phyloP scores from a whole-genome alignment of 2,797 vertebrate genomes.

The Malurus leucopterus region DNA sequence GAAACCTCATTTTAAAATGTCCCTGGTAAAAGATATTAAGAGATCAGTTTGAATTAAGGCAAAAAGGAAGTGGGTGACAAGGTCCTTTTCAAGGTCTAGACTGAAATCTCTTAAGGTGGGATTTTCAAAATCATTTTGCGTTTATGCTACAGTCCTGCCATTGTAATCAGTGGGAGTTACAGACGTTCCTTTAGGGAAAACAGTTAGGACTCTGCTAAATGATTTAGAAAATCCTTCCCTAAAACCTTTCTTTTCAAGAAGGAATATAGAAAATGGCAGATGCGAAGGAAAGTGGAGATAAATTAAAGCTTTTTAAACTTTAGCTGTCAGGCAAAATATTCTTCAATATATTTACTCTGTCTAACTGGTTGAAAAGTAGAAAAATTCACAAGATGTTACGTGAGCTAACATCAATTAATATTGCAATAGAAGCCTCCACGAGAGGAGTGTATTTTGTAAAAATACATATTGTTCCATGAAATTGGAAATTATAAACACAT shows the following conservation, averaged over 20 bases:
- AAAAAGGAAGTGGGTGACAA: conserved; percentile 15
- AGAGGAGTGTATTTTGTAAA: neutral
- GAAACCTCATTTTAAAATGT: neutral
- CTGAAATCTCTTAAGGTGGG: neutral
- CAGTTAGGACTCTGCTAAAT: neutral
- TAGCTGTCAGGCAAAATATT: neutral
- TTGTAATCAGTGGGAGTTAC: conserved; percentile 8
- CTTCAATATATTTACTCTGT: neutral
- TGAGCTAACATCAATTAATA: neutral
- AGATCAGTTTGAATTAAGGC: conserved; percentile 16
- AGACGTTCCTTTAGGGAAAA: conserved; percentile 18
- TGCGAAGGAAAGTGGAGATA: neutral
- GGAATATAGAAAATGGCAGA: conserved; percentile 10
- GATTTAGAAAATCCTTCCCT: neutral
- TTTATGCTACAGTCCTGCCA: neutral
- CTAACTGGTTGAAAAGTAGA: neutral
- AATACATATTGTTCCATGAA: neutral
- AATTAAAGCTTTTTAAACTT: conserved; percentile 3
- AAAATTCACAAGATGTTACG: neutral
- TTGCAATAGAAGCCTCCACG: neutral
- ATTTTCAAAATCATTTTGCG: conserved; percentile 12
- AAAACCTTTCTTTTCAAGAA: neutral
- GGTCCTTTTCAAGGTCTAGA: neutral
- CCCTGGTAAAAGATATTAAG: neutral
- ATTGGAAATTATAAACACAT: neutral